Base-by-base conservation (phyloP, 2,113 vertebrate genomes). In the Theristicus caerulescens region DNA sequence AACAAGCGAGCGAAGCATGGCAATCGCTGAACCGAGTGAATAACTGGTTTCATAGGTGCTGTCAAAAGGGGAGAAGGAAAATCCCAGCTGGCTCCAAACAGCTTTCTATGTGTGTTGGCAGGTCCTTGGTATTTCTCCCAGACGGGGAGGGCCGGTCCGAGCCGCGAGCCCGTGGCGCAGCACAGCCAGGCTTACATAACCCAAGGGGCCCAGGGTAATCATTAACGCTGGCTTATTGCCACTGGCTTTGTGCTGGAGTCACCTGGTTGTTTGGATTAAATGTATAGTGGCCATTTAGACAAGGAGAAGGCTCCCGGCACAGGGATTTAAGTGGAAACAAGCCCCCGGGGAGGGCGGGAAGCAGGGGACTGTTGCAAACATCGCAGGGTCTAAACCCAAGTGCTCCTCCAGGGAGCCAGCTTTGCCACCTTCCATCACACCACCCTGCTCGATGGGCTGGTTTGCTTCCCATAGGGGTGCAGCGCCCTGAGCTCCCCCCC, bases 261-360 rank as follows among this genome's bases (percentile, higher is more conserved):
- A 97, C 93, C 97, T 98, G 97, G 79, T 86, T 96, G 87, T 86
- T 97, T 94, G 94, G 89, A 90, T 94, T 95, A 96, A 94, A 97
- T 40, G 92, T 93, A 90, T 66, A 95, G 96, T 47, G 80, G 74
- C 51, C 77, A 46, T 85, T 93, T 88, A 84, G 62, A 73, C 80
- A 86, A 95, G 67, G 62, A 82, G 81, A 88, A 82, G 78, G 54
- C 32, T 90, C n/a, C 62, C 4, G 8, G 70, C 52, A 52, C 55
- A 79, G 82, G 71, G 80, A 76, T 62, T 93, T 54, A 44, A 58
- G 42, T 67, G 76, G 69, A 81, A 97, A 84, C 57, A 86, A 57
- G 40, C 58, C 51, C 32, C 13, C 1, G 5, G 67, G 64, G 65
- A 93, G 59, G 40, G 67, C 0, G 1, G 66, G 46, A 73, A 93